Base-by-base conservation (phyloP, 2,888 invertebrate species). In the Ganaspis brasiliensis region DNA sequence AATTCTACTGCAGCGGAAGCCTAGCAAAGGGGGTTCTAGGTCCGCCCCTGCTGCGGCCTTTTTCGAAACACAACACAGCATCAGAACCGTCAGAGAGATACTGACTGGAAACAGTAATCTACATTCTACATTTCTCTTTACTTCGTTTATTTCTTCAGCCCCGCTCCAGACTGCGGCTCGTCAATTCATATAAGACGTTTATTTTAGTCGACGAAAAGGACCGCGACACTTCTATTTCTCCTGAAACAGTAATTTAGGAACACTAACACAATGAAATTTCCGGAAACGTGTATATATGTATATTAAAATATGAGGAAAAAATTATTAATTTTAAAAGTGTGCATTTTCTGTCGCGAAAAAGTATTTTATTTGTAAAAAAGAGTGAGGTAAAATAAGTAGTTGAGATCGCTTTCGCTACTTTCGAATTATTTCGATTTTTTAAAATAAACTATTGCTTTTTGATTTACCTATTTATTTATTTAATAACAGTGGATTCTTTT, bases 21-120 rank as follows among this genome's bases (percentile, higher is more conserved):
- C 79, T 77, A 63, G 75, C 63, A 56, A 55, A 52, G 81, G 81
- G 24, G 82, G 77, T 12, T 78, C 81, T 26, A 57, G 71, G 55
- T 80, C 81, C 76, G 78, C 74, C 72, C 79, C 84, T 24, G 82
- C 83, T 74, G 84, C 83, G 63, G 86, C 83, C 79, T 86, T 89
- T 77, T 86, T 87, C 79, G 90, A 88, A 40, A 90, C 87, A 77
- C 90, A 90, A 82, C 90, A 90, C 85, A 89, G 84, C 90, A 90
- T 90, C 73, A 76, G 83, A 79, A 72, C 79, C 79, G 75, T 80
- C 45, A 82, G 81, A 74, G 75, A 81, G 57, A 76, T 73, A 76
- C 76, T 63, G 73, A 76, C 63, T 71, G 49, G 74, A 74, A 70
- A 71, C 31, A 26, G 52, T 52, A 72, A 72, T 72, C 56, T 72